These are phyloP conservation scores for Nibea albiflora DNA, from an alignment of 2,113 vertebrate species.

Conservation along the genomic window DNA sequence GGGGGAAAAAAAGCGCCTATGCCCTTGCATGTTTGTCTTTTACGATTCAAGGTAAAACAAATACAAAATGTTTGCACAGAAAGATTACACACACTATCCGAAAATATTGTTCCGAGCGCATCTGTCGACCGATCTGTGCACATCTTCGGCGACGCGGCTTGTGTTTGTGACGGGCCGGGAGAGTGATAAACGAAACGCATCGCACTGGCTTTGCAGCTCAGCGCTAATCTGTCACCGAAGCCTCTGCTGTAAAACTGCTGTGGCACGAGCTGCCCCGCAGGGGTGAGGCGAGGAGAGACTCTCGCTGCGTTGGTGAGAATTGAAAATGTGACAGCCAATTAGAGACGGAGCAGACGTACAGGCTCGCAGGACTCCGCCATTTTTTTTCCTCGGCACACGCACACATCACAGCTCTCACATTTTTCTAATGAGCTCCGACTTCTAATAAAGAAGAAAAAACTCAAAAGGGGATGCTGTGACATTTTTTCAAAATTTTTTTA, in stretches of 20 bases:
- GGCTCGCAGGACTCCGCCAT: constrained; percentile 17
- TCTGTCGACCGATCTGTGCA: background rate
- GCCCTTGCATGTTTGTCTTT: constrained; percentile 18
- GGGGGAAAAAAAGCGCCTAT: constrained; percentile 7
- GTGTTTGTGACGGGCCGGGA: background rate
- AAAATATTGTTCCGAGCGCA: background rate
- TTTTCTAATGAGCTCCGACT: constrained; percentile 54
- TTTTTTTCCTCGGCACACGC: constrained; percentile 12
- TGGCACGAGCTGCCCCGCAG: constrained; percentile 16
- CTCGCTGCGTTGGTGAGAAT: constrained; percentile 38
- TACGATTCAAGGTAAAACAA: constrained; percentile 8
- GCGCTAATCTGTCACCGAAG: constrained; percentile 50
- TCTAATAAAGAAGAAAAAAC: constrained; percentile 20
- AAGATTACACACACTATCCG: background rate
- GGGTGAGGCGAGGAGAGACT: constrained; percentile 42
- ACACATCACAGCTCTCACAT: constrained; percentile 29
- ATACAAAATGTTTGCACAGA: constrained; percentile 2
- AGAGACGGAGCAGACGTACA: constrained; percentile 44
- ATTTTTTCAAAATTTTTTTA: constrained; percentile 17
- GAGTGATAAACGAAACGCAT: constrained; percentile 51
- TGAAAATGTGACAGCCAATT: constrained; percentile 69
- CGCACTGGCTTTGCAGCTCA: constrained; percentile 17
- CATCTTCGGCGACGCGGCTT: background rate
- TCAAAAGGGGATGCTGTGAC: background rate
- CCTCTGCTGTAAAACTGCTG: constrained; percentile 45